Conservation (phyloP, 2,888 invertebrate genomes). For the Penaeus monodon region DNA sequence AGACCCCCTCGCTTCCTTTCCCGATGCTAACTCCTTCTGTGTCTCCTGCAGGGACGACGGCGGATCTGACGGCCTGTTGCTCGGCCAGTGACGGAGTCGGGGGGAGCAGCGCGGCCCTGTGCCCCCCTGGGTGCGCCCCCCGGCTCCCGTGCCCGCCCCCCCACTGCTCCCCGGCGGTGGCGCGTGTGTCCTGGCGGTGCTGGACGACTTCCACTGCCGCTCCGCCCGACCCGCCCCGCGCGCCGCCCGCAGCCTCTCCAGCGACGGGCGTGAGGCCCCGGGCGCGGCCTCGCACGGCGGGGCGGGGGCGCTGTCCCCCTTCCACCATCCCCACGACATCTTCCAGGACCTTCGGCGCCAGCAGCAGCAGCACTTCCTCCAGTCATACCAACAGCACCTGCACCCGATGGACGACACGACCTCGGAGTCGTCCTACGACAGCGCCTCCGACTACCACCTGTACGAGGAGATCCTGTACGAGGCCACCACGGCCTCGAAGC, state of each 20-base stretch:
- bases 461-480: constrained; percentile 62
- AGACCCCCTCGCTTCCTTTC: not conserved
- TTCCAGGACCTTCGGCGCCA: constrained; percentile 28
- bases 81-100: constrained; percentile 56
- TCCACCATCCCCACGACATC: constrained; percentile 9
- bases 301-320: constrained; percentile 5
- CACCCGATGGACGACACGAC: constrained; percentile 32
- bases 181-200: constrained; percentile 40
- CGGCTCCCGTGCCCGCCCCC: constrained; percentile 22
- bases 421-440: constrained; percentile 55
- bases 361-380: not conserved
- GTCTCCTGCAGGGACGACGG: constrained; percentile 49
- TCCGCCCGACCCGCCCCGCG: constrained; percentile 25
- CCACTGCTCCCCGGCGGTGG: constrained; percentile 27
- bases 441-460: constrained; percentile 58
- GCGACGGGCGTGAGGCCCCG: constrained; percentile 50
- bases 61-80: constrained; percentile 44
- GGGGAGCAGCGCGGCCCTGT: constrained; percentile 45
- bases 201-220: constrained; percentile 42
- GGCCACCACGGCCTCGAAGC: constrained; percentile 19
- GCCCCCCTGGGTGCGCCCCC: constrained; percentile 48
- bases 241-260: constrained; percentile 54
- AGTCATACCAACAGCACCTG: constrained; percentile 20
- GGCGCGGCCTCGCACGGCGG: constrained; percentile 19
- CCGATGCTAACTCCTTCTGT: not conserved